Percentiles rank a stretch among this genome's conserved stretches.
Conservation (phyloP, 2,797 vertebrate species). For the Pampus argenteus region DNA sequence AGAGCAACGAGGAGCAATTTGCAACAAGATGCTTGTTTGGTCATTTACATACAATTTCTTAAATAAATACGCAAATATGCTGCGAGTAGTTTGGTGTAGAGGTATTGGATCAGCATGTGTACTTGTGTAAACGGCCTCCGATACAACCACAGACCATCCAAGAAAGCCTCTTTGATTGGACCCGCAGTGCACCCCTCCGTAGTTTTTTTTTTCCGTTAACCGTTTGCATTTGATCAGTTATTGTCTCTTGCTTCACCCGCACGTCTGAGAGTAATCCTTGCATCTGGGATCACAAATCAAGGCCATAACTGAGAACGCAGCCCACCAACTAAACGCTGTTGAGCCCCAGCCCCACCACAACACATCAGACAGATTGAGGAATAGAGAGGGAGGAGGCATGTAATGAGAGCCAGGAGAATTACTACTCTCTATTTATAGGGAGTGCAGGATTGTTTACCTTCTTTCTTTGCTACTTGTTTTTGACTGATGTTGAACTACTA, state of each 20-base stretch:
- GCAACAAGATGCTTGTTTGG: slow-evolving; percentile 59
- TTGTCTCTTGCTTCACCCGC: slow-evolving; percentile 40
- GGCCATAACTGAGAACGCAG: slow-evolving; percentile 67
- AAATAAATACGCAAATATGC: slow-evolving; percentile 50
- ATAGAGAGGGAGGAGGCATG: slow-evolving; percentile 69
- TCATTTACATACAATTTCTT: slow-evolving; percentile 65
- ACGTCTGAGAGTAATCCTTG: slow-evolving; percentile 48
- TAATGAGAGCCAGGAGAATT: slow-evolving; percentile 82
- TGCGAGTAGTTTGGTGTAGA: slow-evolving; percentile 25
- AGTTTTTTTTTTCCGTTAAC: slow-evolving; percentile 67
- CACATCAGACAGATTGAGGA: slow-evolving; percentile 74
- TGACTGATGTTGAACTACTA: slow-evolving; percentile 65
- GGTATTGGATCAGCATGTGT: slow-evolving; percentile 11
- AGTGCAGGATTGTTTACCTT: slow-evolving; percentile 73
- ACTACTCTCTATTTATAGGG: slow-evolving; percentile 74
- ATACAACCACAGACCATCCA: slow-evolving; percentile 17
- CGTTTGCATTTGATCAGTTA: slow-evolving; percentile 68
- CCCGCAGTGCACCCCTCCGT: slow-evolving; percentile 41
- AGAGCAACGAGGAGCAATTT: slow-evolving; percentile 67
- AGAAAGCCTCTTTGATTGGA: slow-evolving; percentile 45
- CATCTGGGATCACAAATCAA: slow-evolving; percentile 76
- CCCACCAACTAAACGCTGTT: slow-evolving; percentile 70
- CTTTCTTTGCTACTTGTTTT: slow-evolving; percentile 62
- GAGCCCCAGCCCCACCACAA: slow-evolving; percentile 69
- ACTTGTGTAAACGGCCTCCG: slow-evolving; percentile 28